A percentile compares a stretch with the other conserved stretches of the same genome.
These are phyloP conservation scores for Brachyrhaphis roseni DNA, from an alignment of 2,797 vertebrate genomes.

Conservation along the genomic window DNA sequence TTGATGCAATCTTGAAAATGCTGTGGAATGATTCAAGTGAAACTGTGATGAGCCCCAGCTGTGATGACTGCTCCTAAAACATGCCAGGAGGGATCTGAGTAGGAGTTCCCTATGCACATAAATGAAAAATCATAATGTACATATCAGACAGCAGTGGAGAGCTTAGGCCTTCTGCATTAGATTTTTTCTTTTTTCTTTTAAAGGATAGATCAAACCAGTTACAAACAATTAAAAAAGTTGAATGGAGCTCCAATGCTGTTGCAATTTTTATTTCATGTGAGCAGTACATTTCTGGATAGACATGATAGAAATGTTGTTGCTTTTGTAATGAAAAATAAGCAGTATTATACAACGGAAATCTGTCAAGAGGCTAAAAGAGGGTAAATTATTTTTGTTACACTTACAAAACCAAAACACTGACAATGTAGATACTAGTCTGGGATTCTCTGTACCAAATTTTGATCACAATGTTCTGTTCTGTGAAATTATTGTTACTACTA, in stretches of 20 bases:
- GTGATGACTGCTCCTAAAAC: slow-evolving; percentile 17
- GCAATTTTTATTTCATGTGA: slow-evolving; percentile 7
- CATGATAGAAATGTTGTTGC: not conserved
- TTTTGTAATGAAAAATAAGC: slow-evolving; percentile 14
- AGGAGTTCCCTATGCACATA: slow-evolving; percentile 15
- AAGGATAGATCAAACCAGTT: slow-evolving; percentile 18
- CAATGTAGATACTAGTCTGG: slow-evolving; percentile 3
- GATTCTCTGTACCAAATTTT: slow-evolving; percentile 41
- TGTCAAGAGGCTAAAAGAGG: slow-evolving; percentile 12
- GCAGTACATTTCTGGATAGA: slow-evolving; percentile 3
- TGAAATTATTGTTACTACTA: slow-evolving; percentile 41
- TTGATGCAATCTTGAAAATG: slow-evolving; percentile 23
- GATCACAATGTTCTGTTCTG: slow-evolving; percentile 31
- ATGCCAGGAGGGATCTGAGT: slow-evolving; percentile 14
- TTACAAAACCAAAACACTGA: slow-evolving; percentile 49
- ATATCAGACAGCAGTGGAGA: slow-evolving; percentile 14
- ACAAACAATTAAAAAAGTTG: slow-evolving; percentile 7
- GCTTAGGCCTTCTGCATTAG: slow-evolving; percentile 14
- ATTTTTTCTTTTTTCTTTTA: slow-evolving; percentile 23
- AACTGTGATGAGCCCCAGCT: slow-evolving; percentile 33
- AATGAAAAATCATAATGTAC: slow-evolving; percentile 22
- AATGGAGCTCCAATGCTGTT: slow-evolving; percentile 1
- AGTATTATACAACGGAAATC: slow-evolving; percentile 32
- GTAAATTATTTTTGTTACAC: slow-evolving; percentile 42
- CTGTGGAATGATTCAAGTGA: slow-evolving; percentile 33